These are phyloP conservation scores for Cliona cf. orientalis DNA, from an alignment of 37 sponge, comb jelly and placozoan species.

Conservation along the genomic window DNA sequence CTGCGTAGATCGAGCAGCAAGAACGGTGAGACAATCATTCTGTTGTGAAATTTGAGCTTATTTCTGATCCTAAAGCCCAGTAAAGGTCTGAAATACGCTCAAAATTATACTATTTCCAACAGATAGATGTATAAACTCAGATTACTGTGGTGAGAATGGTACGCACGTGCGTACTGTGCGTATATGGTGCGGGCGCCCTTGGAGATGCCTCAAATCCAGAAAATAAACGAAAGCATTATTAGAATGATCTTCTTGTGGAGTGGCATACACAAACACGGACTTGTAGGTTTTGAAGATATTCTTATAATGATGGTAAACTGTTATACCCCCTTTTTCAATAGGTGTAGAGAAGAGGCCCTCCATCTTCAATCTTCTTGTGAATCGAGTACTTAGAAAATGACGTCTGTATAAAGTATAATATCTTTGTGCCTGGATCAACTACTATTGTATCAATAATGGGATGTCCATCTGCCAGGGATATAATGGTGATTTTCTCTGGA, in stretches of 20 bases:
- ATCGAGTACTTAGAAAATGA: background rate
- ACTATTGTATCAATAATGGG: background rate
- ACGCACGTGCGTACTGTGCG: no score
- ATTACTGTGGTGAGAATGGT: no score
- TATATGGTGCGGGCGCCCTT: no score
- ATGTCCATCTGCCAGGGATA: background rate
- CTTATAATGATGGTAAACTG: no score
- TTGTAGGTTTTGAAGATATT: background rate
- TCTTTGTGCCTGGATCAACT: background rate
- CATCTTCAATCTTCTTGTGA: background rate
- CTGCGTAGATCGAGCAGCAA: no score
- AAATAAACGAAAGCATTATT: background rate
- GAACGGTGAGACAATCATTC: no score
- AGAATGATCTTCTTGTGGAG: background rate
- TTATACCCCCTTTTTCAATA: background rate
- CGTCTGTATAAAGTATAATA: background rate
- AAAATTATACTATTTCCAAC: no score
- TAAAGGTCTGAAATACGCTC: no score
- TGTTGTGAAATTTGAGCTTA: no score
- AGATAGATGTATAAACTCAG: no score
- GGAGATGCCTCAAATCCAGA: background rate
- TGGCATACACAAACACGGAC: background rate
- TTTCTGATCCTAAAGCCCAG: no score
- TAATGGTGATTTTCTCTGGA: background rate
- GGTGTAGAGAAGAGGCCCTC: background rate